These are phyloP conservation scores for Pogonomyrmex californicus DNA, from an alignment of 1,140 invertebrate genomes.

Conservation along the genomic window DNA sequence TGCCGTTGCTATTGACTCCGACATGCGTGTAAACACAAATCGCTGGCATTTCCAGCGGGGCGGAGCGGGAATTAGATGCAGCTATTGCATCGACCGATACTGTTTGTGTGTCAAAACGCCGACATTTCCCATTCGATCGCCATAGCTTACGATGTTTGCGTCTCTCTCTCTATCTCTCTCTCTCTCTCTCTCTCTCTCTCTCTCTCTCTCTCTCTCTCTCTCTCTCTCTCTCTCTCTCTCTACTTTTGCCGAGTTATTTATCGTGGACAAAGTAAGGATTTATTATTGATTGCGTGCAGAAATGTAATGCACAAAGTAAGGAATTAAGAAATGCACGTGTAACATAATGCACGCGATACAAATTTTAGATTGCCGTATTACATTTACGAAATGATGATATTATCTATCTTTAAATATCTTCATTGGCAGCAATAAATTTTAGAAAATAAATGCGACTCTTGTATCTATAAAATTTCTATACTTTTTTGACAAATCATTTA, in stretches of 20 bases:
- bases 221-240: neutral
- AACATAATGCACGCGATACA: neutral
- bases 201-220: conserved; percentile 3
- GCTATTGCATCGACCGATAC: conserved; percentile 54
- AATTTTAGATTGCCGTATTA: neutral
- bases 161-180: neutral
- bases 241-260: conserved; percentile 9
- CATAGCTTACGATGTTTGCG: conserved; percentile 11
- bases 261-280: conserved; percentile 13
- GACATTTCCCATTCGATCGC: conserved; percentile 37
- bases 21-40: conserved; percentile 61
- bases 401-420: conserved; percentile 12
- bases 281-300: neutral
- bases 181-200: neutral
- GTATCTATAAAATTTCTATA: neutral
- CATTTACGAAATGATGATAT: neutral
- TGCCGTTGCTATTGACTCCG: conserved; percentile 60
- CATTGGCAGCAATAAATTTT: neutral
- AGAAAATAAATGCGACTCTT: neutral
- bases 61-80: conserved; percentile 50
- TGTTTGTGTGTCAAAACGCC: conserved; percentile 56
- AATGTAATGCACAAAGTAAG: neutral
- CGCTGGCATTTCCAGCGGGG: conserved; percentile 36
- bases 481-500: neutral
- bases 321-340: neutral